Base-by-base conservation (phyloP, 2,888 invertebrate species). In the Scotopteryx bipunctaria region DNA sequence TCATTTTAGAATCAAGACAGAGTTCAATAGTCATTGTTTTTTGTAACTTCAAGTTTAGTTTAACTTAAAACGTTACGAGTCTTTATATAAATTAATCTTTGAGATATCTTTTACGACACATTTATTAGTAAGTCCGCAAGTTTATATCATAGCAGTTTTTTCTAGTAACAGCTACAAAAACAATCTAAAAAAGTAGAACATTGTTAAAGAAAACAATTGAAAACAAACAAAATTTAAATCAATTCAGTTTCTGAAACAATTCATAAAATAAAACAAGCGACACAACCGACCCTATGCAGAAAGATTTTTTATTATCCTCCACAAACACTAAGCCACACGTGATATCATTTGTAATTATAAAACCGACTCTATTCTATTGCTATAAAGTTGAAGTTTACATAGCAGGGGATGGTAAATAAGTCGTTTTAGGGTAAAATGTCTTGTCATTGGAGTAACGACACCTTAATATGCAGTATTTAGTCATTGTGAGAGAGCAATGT, bases 381-480 rank as follows among this genome's bases (percentile, higher is more conserved):
- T 0, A 0, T 65, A 77, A 17, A 57, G 64, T 64, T 46, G n/a
- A 43, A 43, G 60, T 58, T 76, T 1, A 4, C 29, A 17, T 46
- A 40, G 0, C 19, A 29, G 9, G 37, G 5, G 1, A 16, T 25
- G 42, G 41, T 15, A 44, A 32, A 40, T 59, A 63, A 54, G 55
- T 59, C 52, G 52, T 58, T 60, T 66, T 16, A n/a, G 59, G 63
- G 60, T 60, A 61, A 59, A 61, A 55, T 55, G 59, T 53, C 55
- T 66, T 73, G 78, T 83, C 80, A 78, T 83, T 84, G 81, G 82
- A 82, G 82, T 89, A 90, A 89, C 84, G 88, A 89, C 79, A 85
- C 83, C 82, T 86, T 89, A 87, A 90, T 89, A 75, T 65, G 65
- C 69, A 79, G 87, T 87, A 86, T 86, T 90, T 89, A 90, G 88